These are phyloP conservation scores for Prionailurus bengalensis DNA, from an alignment of 2,113 vertebrate genomes.

Conservation along the genomic window DNA sequence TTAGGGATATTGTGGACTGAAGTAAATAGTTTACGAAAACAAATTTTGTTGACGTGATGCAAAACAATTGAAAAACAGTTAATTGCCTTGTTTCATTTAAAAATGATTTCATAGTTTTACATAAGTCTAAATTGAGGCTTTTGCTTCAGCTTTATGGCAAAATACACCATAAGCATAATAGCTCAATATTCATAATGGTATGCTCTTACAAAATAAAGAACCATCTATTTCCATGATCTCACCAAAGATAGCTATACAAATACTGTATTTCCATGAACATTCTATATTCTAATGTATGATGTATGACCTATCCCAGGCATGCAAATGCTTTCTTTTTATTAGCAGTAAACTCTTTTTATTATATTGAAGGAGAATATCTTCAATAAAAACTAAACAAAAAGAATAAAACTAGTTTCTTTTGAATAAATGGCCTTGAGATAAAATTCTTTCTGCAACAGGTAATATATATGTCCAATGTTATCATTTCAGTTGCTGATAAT, in stretches of 20 bases:
- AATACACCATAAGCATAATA: neutral
- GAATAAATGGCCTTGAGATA: constrained; percentile 25
- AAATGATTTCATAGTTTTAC: neutral
- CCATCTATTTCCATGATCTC: neutral
- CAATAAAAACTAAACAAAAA: constrained; percentile 54
- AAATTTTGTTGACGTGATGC: neutral
- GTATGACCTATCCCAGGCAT: neutral
- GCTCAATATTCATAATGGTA: neutral
- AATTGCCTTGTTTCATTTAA: neutral
- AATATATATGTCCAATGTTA: neutral
- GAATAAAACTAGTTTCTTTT: constrained; percentile 60
- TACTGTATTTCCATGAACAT: neutral
- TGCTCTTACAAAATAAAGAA: constrained; percentile 12
- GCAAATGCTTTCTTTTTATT: constrained; percentile 59
- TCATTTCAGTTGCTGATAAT: constrained; percentile 52
- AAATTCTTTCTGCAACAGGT: constrained; percentile 48
- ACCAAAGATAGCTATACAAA: neutral
- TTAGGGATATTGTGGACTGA: neutral
- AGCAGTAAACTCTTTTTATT: constrained; percentile 47
- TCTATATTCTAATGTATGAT: neutral
- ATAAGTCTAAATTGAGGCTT: neutral
- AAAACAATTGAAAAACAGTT: neutral
- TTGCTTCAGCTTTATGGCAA: neutral
- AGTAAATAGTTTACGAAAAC: neutral
- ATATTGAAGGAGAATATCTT: neutral